Percentiles rank a stretch among this genome's conserved stretches.
phyloP scores from a whole-genome alignment of 2,797 vertebrate genomes.

The Graptemys geographica region DNA sequence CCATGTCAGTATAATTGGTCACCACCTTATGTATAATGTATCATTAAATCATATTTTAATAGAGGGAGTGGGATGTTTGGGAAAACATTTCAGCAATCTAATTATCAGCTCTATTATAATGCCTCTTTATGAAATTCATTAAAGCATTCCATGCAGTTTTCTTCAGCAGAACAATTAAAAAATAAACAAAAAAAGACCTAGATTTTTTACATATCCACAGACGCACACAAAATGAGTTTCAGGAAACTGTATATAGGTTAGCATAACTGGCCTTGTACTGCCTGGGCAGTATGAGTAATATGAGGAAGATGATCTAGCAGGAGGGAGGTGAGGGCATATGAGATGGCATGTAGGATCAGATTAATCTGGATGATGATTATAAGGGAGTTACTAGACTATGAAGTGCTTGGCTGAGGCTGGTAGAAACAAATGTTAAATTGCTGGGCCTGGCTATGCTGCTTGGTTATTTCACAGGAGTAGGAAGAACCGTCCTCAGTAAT shows the following conservation, averaged over 20 bases:
- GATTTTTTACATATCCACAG: not conserved
- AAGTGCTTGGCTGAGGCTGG: not conserved
- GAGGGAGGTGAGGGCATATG: not conserved
- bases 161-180: not conserved
- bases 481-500: not conserved
- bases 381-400: rapidly evolving
- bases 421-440: not conserved
- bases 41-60: not conserved
- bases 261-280: too few species aligned
- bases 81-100: not conserved
- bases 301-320: rapidly evolving
- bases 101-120: not conserved
- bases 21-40: not conserved
- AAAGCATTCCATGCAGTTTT: not conserved
- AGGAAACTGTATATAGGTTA: not conserved
- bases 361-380: rapidly evolving
- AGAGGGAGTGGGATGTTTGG: not conserved
- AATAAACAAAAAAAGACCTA: not conserved
- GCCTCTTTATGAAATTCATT: not conserved
- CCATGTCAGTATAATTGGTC: rapidly evolving
- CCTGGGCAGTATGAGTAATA: rapidly evolving
- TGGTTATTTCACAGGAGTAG: rapidly evolving
- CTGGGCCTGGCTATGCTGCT: not conserved
- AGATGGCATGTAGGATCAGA: rapidly evolving
- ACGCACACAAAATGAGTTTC: not conserved